Evolutionary conservation across 2,797 vertebrate genomes (phyloP).

Genomic region (Sparidentex hasta): DNA sequence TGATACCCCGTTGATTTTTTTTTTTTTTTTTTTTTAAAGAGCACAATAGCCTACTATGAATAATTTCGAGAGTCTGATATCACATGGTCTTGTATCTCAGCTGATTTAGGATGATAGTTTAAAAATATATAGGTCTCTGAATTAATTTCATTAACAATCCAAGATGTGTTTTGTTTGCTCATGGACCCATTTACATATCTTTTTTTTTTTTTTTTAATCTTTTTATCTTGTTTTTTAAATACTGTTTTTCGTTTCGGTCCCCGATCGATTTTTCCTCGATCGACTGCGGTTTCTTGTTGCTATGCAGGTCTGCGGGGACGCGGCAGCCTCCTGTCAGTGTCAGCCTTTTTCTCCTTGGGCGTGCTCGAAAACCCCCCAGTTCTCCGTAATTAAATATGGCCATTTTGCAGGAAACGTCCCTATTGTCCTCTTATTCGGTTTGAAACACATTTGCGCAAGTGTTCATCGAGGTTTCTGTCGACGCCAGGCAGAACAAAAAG

Average conservation of each 20-base stretch:
- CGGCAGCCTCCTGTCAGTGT: constrained; percentile 44
- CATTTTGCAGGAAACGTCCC: rapidly evolving
- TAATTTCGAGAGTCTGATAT: neutral
- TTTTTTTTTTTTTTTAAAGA: neutral
- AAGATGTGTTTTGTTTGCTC: neutral
- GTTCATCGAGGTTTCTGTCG: neutral
- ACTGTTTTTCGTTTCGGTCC: neutral
- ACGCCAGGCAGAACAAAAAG: constrained; percentile 24
- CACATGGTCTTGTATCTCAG: neutral
- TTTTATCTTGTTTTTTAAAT: neutral
- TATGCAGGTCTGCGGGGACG: constrained; percentile 81
- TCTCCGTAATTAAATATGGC: neutral
- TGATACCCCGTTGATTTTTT: neutral
- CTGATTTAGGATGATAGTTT: neutral
- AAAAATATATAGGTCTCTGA: neutral
- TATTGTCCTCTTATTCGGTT: rapidly evolving
- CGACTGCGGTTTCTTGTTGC: constrained; percentile 86
- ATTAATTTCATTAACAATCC: neutral
- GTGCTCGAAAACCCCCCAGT: neutral
- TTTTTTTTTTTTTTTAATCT: neutral
- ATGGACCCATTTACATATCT: neutral
- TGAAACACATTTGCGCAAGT: neutral
- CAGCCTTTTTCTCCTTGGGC: constrained; percentile 30
- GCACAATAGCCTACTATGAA: neutral
- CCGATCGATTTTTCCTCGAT: constrained; percentile 77